Evolutionary conservation across 1,140 invertebrate species (phyloP), one percentile per base, ranked within the genome.

Genomic region (Goniozus legneri): DNA sequence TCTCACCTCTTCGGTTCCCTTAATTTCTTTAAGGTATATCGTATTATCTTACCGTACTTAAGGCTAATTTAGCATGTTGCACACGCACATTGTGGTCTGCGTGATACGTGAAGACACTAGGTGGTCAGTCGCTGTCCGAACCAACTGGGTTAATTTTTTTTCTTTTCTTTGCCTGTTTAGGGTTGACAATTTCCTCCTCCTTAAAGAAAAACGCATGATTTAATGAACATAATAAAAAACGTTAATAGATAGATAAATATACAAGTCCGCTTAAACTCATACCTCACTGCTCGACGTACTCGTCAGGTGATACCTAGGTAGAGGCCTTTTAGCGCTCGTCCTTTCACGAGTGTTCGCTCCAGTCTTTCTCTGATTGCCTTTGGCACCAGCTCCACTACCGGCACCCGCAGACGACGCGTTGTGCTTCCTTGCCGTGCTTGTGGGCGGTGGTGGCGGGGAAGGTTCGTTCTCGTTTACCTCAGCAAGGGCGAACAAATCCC

Each of bases 401-500:
- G 56, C 64, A 8, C 60, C 48, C 1, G 57, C 52, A 35, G 75
- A 73, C 3, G 63, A 41, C 52, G 77, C 66, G 54, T 76, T 61
- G 49, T 78, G 71, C 69, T 80, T 84, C 60, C 78, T 77, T 35
- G 72, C 79, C 50, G 77, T 70, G 56, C 80, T 78, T 15, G 79
- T 79, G 40, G 80, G 77, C 10, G 60, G 53, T 16, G 65, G 59
- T 4, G 62, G 54, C 3, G 69, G 72, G 44, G 75, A 69, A 44
- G 75, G 71, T 21, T 75, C 71, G 44, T 83, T 75, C 67, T 95
- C 92, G 49, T 91, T 91, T 52, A 92, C 86, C 70, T 94, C 93
- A 6, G 91, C 89, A 53, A 97, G 79, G 0, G 91, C 86, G 73
- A 97, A 91, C 44, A 98, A 78, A 64, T 96, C 91, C 69, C 88